These are phyloP conservation scores for Mirza zaza DNA, from an alignment of 2,113 vertebrate genomes.

Conservation along the genomic window DNA sequence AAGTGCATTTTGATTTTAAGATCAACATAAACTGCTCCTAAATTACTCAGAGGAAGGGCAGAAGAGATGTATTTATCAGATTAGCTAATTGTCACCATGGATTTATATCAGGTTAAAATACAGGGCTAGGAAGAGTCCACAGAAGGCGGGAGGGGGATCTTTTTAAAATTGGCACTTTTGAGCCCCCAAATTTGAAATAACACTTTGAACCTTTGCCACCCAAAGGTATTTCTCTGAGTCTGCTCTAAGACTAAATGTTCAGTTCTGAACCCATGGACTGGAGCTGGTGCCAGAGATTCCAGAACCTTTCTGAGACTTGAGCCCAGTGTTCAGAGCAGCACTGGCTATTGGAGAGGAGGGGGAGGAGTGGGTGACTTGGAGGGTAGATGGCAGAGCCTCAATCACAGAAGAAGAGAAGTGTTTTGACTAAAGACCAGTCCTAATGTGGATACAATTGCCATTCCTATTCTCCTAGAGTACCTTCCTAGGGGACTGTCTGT, in stretches of 20 bases:
- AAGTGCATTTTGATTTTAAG: not conserved
- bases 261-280: not conserved
- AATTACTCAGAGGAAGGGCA: not conserved
- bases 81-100: not conserved
- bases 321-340: not conserved
- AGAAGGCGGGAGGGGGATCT: not conserved
- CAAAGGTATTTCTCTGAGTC: not conserved
- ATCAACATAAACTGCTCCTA: not conserved
- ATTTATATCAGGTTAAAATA: not conserved
- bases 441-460: fast-evolving
- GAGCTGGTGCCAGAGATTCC: not conserved
- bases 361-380: not conserved
- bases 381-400: not conserved
- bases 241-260: not conserved
- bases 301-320: not conserved
- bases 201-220: not conserved
- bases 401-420: not conserved
- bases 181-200: not conserved
- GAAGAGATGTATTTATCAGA: not conserved
- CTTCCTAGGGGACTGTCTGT: not conserved
- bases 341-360: not conserved
- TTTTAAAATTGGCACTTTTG: not conserved
- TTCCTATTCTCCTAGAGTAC: not conserved
- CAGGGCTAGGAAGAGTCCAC: not conserved
- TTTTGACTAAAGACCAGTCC: not conserved